phyloP scores from a whole-genome alignment of 2,888 invertebrate genomes.

The Trachelus iudaicus region DNA sequence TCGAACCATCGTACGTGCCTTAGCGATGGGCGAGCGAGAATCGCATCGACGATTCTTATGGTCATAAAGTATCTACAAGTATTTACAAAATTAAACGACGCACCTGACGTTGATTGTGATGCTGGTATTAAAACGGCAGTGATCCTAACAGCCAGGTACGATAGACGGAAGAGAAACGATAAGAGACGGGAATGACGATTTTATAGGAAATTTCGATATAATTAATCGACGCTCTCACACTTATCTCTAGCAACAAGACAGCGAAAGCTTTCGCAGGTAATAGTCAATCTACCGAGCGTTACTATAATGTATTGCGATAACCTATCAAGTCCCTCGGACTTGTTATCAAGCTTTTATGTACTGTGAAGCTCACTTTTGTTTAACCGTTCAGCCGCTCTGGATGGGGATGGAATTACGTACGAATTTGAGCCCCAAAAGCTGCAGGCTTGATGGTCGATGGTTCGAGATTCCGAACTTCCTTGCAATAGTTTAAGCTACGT shows the following conservation, averaged over 20 bases:
- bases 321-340: background rate
- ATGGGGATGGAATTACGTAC: background rate
- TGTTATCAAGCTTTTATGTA: background rate
- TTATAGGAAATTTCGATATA: background rate
- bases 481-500: background rate
- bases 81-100: slow-evolving; percentile 3
- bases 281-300: background rate
- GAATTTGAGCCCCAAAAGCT: background rate
- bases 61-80: slow-evolving; percentile 2
- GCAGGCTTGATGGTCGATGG: slow-evolving; percentile 34
- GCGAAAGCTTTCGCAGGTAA: background rate
- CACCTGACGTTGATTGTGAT: background rate
- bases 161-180: background rate
- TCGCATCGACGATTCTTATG: background rate
- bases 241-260: background rate
- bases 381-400: background rate
- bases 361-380: background rate
- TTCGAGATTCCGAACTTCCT: slow-evolving; percentile 37
- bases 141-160: background rate
- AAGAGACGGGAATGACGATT: background rate
- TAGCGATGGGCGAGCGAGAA: background rate
- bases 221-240: background rate
- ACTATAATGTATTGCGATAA: background rate
- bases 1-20: background rate
- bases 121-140: background rate